Percentiles rank a stretch among this genome's conserved stretches.
Evolutionary conservation across 1,140 invertebrate genomes (phyloP).

Genomic region (Venustaconcha ellipsiformis): DNA sequence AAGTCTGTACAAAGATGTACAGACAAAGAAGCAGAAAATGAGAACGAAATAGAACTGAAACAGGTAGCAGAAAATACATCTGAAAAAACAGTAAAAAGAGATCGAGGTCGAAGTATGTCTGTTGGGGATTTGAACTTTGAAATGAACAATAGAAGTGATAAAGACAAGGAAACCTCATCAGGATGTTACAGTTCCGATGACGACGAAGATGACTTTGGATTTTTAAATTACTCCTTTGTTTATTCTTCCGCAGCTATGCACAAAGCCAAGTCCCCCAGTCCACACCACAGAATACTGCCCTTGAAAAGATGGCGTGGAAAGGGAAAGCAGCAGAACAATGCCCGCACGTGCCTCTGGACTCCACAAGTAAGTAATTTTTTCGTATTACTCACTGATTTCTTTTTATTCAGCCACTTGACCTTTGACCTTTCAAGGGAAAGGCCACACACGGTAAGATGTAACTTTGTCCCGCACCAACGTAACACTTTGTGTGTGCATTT

Average conservation of each 20-base stretch:
- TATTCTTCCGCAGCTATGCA: constrained; percentile 55
- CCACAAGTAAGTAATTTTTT: constrained; percentile 79
- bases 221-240: constrained; percentile 51
- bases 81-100: neutral
- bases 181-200: constrained; percentile 51
- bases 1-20: no score
- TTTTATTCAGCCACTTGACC: no score
- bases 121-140: constrained; percentile 45
- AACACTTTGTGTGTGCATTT: no score
- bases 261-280: constrained; percentile 50
- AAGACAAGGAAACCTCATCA: constrained; percentile 1
- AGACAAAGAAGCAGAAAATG: no score
- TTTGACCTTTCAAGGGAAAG: no score
- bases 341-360: constrained; percentile 76
- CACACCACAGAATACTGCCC: constrained; percentile 76
- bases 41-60: no score
- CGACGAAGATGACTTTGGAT: constrained; percentile 64
- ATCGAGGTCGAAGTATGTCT: constrained; percentile 48
- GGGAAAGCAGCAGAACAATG: constrained; percentile 77
- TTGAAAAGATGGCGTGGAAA: constrained; percentile 87
- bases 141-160: constrained; percentile 26
- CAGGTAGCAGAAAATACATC: no score
- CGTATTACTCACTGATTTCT: neutral
- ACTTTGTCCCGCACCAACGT: no score
- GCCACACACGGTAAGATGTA: no score